Conservation (phyloP, 2,113 vertebrate species). For the Procavia capensis region DNA sequence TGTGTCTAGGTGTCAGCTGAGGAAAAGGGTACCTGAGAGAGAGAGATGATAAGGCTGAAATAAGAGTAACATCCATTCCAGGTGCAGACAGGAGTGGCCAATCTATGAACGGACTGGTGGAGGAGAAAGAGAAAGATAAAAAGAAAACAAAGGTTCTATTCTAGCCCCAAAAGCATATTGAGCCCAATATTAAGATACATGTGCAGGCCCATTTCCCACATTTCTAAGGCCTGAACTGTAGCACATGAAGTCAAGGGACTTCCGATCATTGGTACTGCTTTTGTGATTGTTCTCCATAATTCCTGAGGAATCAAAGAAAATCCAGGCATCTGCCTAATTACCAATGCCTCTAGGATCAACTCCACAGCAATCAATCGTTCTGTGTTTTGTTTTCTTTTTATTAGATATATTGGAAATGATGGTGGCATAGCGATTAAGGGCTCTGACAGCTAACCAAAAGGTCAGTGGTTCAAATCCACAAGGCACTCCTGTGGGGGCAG, state of each 20-base stretch:
- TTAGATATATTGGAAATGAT: no score
- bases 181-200: slow-evolving; percentile 11
- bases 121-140: neutral
- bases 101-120: neutral
- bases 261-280: neutral
- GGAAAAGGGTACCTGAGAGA: neutral
- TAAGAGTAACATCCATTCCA: neutral
- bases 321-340: neutral
- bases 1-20: neutral
- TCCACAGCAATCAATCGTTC: no score
- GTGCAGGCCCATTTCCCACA: neutral
- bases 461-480: no score
- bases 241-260: neutral
- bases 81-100: neutral
- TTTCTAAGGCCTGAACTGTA: neutral
- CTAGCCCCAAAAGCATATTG: neutral
- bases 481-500: no score
- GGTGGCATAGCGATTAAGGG: no score
- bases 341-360: neutral
- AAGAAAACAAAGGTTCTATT: neutral
- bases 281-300: neutral
- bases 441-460: no score
- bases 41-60: neutral
- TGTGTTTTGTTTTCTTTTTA: no score
- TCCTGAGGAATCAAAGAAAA: neutral